A percentile compares a stretch with the other conserved stretches of the same genome.
Evolutionary conservation across 2,888 invertebrate genomes (phyloP).

Genomic region (Suillia variegata): DNA sequence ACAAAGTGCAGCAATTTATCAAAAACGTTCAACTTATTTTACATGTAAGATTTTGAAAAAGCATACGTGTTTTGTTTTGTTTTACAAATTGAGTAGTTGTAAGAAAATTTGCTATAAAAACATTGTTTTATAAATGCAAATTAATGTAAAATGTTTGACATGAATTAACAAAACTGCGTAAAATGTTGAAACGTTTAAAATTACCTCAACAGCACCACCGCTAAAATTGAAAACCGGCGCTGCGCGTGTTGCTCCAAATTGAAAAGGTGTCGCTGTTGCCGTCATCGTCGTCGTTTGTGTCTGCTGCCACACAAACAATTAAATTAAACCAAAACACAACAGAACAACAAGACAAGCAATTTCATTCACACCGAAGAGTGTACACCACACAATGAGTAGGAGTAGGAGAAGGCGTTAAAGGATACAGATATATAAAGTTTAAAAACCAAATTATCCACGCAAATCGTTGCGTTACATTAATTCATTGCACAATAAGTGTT

Average conservation of each 20-base stretch:
- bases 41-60: too few species aligned
- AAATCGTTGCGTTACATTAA: too few species aligned
- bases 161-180: background rate
- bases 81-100: too few species aligned
- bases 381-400: background rate
- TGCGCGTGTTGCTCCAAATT: conserved; percentile 49
- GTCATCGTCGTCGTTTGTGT: too few species aligned
- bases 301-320: conserved; percentile 17
- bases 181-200: background rate
- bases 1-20: too few species aligned
- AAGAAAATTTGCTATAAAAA: too few species aligned
- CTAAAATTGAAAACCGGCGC: conserved; percentile 50
- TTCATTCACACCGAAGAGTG: conserved; percentile 13
- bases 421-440: too few species aligned
- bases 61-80: too few species aligned
- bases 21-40: too few species aligned
- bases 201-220: conserved; percentile 42
- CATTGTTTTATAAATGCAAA: background rate
- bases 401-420: background rate
- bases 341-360: too few species aligned
- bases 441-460: too few species aligned
- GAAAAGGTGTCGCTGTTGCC: conserved; percentile 51
- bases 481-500: too few species aligned
- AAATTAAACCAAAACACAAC: conserved; percentile 20
- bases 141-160: background rate